Conservation (phyloP, 1,140 invertebrate species). For the Myzus persicae region DNA sequence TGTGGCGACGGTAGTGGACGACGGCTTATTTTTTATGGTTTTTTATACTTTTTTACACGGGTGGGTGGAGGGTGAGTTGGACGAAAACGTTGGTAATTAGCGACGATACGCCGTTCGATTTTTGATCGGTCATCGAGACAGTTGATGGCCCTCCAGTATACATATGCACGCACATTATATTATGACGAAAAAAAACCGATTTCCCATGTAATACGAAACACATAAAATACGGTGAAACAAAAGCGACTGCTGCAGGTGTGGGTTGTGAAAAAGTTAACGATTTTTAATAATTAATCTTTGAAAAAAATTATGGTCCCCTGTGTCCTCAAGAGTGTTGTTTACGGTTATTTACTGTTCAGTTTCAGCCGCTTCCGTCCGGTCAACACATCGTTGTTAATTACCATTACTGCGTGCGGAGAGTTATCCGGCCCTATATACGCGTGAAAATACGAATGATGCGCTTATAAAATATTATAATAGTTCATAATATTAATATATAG, state of each 20-base stretch:
- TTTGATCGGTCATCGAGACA: slow-evolving; percentile 31
- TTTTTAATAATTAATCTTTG: slow-evolving; percentile 34
- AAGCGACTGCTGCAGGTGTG: not conserved
- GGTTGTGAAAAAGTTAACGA: not conserved
- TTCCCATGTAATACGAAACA: not conserved
- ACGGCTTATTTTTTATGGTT: not conserved
- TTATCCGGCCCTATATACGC: slow-evolving; percentile 4
- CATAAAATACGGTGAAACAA: not conserved
- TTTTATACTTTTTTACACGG: not conserved
- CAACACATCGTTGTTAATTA: slow-evolving; percentile 41
- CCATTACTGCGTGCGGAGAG: not conserved
- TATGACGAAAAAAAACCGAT: not conserved
- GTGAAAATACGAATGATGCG: slow-evolving; percentile 47
- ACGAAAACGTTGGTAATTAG: not conserved
- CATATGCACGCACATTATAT: not conserved
- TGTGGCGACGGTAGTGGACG: too few species aligned
- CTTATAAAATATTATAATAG: not conserved
- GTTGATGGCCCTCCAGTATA: not conserved
- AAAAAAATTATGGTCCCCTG: not conserved
- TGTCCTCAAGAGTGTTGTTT: not conserved
- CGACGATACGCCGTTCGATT: slow-evolving; percentile 6
- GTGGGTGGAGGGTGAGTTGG: not conserved
- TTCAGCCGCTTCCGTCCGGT: slow-evolving; percentile 14
- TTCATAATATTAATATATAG: not conserved
- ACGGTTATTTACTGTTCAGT: not conserved